Evolutionary conservation across 1,140 invertebrate genomes (phyloP).

Genomic region (Vollenhovia emeryi): DNA sequence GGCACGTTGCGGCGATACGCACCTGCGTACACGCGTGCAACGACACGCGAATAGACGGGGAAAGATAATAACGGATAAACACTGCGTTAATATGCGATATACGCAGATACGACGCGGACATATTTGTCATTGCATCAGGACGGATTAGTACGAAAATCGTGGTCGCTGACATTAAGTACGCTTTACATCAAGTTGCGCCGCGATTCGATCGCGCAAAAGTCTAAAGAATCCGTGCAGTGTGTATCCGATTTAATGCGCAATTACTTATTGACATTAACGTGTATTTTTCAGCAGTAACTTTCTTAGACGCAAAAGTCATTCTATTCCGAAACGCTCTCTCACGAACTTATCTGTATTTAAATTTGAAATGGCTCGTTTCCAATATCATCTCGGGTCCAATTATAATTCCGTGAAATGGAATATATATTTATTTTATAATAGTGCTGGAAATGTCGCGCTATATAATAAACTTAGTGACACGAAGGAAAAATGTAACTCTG

Average conservation of each 20-base stretch:
- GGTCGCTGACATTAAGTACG: background rate
- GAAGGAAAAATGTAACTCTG: background rate
- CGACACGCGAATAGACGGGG: slow-evolving; percentile 10
- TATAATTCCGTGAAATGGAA: background rate
- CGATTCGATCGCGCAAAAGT: background rate
- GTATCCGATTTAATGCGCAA: background rate
- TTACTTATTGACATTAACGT: background rate
- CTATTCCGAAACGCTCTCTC: background rate
- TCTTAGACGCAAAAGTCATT: background rate
- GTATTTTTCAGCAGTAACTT: background rate
- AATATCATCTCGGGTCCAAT: background rate
- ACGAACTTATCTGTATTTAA: background rate
- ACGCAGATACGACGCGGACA: background rate
- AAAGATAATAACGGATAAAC: slow-evolving; percentile 56
- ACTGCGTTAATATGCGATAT: slow-evolving; percentile 2
- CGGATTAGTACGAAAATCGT: slow-evolving; percentile 12
- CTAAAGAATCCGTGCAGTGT: background rate
- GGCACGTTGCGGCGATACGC: slow-evolving; percentile 16
- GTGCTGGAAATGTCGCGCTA: background rate
- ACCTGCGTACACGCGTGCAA: slow-evolving; percentile 7
- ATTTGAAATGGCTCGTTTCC: background rate
- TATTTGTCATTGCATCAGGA: slow-evolving; percentile 14
- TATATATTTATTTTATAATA: background rate
- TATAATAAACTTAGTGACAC: background rate
- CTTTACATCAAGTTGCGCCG: background rate